Evolutionary conservation across 1,140 invertebrate species (phyloP).

Genomic region (Aleiodes sp.): DNA sequence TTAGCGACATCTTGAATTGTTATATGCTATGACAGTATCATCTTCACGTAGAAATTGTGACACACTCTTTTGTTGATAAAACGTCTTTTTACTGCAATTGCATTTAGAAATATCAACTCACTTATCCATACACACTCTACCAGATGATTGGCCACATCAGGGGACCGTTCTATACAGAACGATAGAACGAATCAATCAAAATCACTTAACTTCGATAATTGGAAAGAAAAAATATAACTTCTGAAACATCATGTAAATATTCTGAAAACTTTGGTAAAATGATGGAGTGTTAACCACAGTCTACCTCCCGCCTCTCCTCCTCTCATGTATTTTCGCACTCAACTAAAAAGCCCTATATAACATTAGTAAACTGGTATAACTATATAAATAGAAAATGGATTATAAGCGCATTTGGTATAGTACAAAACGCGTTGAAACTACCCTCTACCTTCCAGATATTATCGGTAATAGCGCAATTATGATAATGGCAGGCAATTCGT

Average conservation of each 20-base stretch:
- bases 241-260: background rate
- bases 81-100: too few relatives aligned
- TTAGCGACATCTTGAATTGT: too few relatives aligned
- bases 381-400: conserved; percentile 64
- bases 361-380: conserved; percentile 58
- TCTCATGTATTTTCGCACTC: conserved; percentile 11
- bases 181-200: too few relatives aligned
- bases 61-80: too few relatives aligned
- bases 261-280: background rate
- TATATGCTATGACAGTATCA: too few relatives aligned
- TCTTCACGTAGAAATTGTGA: too few relatives aligned
- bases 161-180: too few relatives aligned
- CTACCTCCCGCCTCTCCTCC: background rate
- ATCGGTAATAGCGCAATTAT: conserved; percentile 68
- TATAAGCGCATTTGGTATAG: conserved; percentile 38
- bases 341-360: conserved; percentile 29
- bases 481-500: conserved; percentile 65
- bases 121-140: too few relatives aligned
- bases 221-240: too few relatives aligned
- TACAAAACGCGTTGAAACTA: conserved; percentile 22
- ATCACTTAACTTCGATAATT: too few relatives aligned
- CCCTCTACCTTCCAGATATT: conserved; percentile 53
- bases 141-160: too few relatives aligned
- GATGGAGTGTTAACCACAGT: background rate
- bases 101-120: too few relatives aligned